phyloP scores from a whole-genome alignment of 2,113 vertebrate species.

The Callaeas wilsoni region DNA sequence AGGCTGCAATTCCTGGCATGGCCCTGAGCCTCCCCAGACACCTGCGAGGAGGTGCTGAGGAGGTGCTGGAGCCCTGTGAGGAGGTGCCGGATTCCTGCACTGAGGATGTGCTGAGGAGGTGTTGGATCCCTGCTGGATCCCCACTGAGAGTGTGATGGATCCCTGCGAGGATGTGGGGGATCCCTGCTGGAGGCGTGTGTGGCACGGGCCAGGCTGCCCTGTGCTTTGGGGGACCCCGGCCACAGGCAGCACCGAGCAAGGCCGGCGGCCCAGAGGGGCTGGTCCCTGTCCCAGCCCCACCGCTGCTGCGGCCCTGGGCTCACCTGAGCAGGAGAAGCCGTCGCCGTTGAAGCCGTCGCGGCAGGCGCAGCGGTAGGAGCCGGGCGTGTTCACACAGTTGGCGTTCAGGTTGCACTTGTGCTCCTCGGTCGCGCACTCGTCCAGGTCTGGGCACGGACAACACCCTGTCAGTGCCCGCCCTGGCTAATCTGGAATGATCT shows the following conservation, averaged over 20 bases:
- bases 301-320: rapidly evolving
- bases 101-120: not conserved
- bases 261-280: not conserved
- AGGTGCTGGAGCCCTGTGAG: not conserved
- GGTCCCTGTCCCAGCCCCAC: not conserved
- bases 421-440: constrained; percentile 83
- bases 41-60: not conserved
- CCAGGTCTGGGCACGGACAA: constrained; percentile 75
- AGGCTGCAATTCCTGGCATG: not conserved
- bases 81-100: not conserved
- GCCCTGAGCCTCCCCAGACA: not conserved
- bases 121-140: not conserved
- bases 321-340: constrained; percentile 87
- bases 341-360: constrained; percentile 86
- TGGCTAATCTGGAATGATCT: not conserved
- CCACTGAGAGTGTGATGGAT: no score
- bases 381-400: constrained; percentile 84
- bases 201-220: not conserved
- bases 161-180: not conserved
- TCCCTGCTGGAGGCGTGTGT: not conserved
- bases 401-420: constrained; percentile 87
- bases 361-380: constrained; percentile 89
- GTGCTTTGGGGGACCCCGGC: not conserved
- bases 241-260: not conserved
- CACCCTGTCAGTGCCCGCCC: not conserved